A percentile compares a stretch with the other conserved stretches of the same genome.
Conservation (phyloP, 2,888 invertebrate genomes). For the Cheilosia vernalis region DNA sequence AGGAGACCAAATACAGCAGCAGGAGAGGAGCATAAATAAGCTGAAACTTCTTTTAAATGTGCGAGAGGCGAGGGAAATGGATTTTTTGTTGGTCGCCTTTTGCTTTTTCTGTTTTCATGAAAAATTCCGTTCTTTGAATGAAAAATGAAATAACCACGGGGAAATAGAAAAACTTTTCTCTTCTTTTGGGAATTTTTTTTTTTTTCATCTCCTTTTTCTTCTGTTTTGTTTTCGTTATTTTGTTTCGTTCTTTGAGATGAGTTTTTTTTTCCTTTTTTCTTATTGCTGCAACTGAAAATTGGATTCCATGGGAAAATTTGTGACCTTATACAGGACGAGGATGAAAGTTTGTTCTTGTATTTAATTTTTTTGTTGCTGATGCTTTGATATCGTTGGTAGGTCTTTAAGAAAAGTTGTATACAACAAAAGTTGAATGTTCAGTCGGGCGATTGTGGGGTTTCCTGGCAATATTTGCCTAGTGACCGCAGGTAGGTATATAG, state of each 20-base stretch:
- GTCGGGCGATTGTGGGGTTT: too few relatives aligned
- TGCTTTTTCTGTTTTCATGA: neutral
- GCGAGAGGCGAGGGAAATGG: neutral
- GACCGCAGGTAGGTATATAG: too few relatives aligned
- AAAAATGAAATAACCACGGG: conserved; percentile 33
- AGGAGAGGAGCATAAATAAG: conserved; percentile 4
- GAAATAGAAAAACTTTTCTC: conserved; percentile 37
- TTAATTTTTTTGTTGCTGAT: too few relatives aligned
- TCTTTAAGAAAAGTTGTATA: too few relatives aligned
- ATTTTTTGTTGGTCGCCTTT: neutral
- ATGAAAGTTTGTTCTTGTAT: neutral
- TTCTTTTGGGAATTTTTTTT: neutral
- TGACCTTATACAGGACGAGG: conserved; percentile 16
- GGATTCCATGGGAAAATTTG: conserved; percentile 19
- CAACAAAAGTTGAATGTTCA: too few relatives aligned
- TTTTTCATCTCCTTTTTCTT: neutral
- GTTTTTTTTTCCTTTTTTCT: neutral
- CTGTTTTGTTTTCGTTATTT: conserved; percentile 14
- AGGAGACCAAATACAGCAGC: neutral
- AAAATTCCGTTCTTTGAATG: conserved; percentile 15
- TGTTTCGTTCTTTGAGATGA: conserved; percentile 10
- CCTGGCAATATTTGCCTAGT: too few relatives aligned
- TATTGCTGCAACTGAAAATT: conserved; percentile 1
- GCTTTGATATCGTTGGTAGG: too few relatives aligned
- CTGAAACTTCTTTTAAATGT: conserved; percentile 6